These are phyloP conservation scores for Drosophila ogumai DNA, from an alignment of 1,140 invertebrate species.

Conservation along the genomic window DNA sequence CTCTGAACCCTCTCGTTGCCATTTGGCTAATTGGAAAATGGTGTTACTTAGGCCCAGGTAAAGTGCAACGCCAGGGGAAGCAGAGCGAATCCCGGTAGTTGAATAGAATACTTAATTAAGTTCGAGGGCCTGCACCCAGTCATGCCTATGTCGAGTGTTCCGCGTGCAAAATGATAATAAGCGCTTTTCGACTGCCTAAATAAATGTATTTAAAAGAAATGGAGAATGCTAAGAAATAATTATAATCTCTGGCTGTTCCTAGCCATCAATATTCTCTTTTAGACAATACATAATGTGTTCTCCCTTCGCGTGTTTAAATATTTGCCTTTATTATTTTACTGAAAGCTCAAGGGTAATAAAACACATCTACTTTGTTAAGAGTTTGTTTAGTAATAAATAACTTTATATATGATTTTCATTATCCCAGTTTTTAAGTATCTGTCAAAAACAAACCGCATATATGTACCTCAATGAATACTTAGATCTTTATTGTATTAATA, in stretches of 20 bases:
- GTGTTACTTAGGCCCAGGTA: conserved; percentile 35
- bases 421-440: neutral
- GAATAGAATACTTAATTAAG: conserved; percentile 19
- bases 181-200: conserved; percentile 4
- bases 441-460: neutral
- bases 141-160: neutral
- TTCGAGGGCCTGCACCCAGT: conserved; percentile 3
- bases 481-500: neutral
- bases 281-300: neutral
- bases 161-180: conserved; percentile 11
- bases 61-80: conserved; percentile 8
- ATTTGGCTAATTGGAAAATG: conserved; percentile 57
- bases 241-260: neutral
- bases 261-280: neutral
- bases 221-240: neutral
- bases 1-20: conserved; percentile 27
- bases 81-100: conserved; percentile 52
- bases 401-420: neutral
- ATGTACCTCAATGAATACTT: neutral
- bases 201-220: conserved; percentile 1
- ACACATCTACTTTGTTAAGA: neutral
- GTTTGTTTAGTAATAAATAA: neutral
- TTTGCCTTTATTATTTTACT: neutral
- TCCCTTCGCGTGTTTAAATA: neutral
- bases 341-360: neutral